Percentiles rank a stretch among this genome's conserved stretches.
Conservation (phyloP, 2,113 vertebrate genomes). For the Calonectris borealis region DNA sequence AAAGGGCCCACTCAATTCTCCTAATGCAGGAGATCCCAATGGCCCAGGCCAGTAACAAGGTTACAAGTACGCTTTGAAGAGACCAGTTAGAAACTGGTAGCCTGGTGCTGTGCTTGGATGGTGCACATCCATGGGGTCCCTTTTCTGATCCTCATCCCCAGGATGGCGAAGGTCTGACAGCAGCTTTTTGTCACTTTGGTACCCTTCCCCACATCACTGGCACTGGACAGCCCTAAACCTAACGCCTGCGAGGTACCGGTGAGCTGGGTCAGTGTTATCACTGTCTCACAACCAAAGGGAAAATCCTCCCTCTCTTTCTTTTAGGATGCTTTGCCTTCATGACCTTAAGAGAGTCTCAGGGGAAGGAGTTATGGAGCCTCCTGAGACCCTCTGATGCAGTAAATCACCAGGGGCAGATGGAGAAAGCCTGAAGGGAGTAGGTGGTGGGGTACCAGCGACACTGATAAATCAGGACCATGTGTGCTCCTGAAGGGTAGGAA, state of each 20-base stretch:
- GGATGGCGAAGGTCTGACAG: not conserved
- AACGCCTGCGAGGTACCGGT: rapidly evolving
- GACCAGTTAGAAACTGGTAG: not conserved
- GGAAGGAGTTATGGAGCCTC: not conserved
- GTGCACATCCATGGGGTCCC: not conserved
- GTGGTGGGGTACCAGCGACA: not conserved
- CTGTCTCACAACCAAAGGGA: not conserved
- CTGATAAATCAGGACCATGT: not conserved
- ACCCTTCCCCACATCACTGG: not conserved
- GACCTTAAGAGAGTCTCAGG: not conserved
- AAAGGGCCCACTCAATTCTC: not conserved
- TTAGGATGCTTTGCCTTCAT: not conserved
- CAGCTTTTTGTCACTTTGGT: not conserved
- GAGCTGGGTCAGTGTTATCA: not conserved
- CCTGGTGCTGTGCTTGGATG: not conserved
- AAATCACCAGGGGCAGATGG: not conserved
- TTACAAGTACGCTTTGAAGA: not conserved
- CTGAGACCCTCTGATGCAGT: not conserved
- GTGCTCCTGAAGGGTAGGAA: not conserved
- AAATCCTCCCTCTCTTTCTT: not conserved
- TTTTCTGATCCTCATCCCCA: rapidly evolving
- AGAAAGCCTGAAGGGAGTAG: not conserved
- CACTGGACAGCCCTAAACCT: not conserved
- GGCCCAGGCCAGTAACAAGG: not conserved
- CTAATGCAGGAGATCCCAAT: rapidly evolving